Percentiles rank a stretch among this genome's conserved stretches.
Conservation (phyloP, 2,888 invertebrate species). For the Dolichopus griseipennis region DNA sequence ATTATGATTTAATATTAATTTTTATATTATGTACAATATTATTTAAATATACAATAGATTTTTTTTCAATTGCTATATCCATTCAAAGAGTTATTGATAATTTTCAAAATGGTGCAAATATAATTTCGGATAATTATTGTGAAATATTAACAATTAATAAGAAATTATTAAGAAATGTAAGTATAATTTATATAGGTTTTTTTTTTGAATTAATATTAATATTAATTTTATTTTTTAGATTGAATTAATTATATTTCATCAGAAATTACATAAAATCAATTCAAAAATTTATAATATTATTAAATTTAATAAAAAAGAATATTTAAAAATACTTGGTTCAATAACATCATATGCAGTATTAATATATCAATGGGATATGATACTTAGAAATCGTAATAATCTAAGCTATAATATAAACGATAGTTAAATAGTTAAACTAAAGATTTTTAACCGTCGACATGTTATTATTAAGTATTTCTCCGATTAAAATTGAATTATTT, state of each 20-base stretch:
- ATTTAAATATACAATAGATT: not conserved
- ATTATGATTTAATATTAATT: no score
- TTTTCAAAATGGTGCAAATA: not conserved
- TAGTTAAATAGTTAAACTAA: no score
- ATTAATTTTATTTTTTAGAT: not conserved
- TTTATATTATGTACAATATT: not conserved
- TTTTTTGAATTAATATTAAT: no score
- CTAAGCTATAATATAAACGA: no score
- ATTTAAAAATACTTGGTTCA: not conserved
- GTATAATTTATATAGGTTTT: not conserved
- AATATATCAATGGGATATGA: no score
- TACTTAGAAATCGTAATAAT: no score
- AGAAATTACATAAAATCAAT: not conserved
- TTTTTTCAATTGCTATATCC: not conserved
- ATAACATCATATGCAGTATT: no score
- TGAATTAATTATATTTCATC: not conserved
- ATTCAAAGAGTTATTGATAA: not conserved
- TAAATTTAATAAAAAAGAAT: not conserved
- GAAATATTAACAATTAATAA: no score
- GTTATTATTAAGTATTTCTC: no score
- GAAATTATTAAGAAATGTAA: not conserved
- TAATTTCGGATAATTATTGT: not conserved
- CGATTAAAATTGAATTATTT: no score
- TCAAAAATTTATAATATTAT: not conserved
- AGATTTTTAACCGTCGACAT: no score